Evolutionary conservation across 2,888 invertebrate species (phyloP), one percentile per base, ranked within the genome.

Genomic region (Cryptosula pallasiana): DNA sequence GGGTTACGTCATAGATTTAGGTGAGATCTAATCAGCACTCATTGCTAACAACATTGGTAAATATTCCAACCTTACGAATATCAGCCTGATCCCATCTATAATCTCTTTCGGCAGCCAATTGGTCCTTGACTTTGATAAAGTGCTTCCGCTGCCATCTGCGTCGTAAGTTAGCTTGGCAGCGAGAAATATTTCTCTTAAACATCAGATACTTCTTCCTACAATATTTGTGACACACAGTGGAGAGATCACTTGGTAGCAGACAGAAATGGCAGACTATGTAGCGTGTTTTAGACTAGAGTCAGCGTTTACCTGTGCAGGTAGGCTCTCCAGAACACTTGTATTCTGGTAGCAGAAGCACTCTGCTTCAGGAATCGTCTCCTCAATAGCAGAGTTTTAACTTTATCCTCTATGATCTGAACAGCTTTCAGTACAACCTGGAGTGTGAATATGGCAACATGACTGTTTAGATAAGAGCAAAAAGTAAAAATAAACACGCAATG

Each of bases 221-320:
- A 57, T 5, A 57, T 45, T n/a, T n/a, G n/a, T n/a, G n/a, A n/a
- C n/a, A n/a, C n/a, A n/a, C n/a, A n/a, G n/a, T n/a, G n/a, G n/a
- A n/a, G n/a, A n/a, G n/a, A n/a, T n/a, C n/a, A n/a, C n/a, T n/a
- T n/a, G n/a, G n/a, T n/a, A n/a, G n/a, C n/a, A n/a, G n/a, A n/a
- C n/a, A n/a, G n/a, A n/a, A n/a, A n/a, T n/a, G n/a, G n/a, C n/a
- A n/a, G n/a, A n/a, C n/a, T n/a, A n/a, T n/a, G n/a, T n/a, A n/a
- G n/a, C n/a, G n/a, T n/a, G n/a, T n/a, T n/a, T n/a, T n/a, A n/a
- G n/a, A n/a, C n/a, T n/a, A n/a, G n/a, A n/a, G n/a, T n/a, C n/a
- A n/a, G n/a, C n/a, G n/a, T n/a, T n/a, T n/a, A 63, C 63, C 63
- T 27, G 63, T 32, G 63, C 5, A 13, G 32, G 63, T 63, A 63